These are phyloP conservation scores for Cerceris ruficornis DNA, from an alignment of 2,888 invertebrate species.

Conservation along the genomic window DNA sequence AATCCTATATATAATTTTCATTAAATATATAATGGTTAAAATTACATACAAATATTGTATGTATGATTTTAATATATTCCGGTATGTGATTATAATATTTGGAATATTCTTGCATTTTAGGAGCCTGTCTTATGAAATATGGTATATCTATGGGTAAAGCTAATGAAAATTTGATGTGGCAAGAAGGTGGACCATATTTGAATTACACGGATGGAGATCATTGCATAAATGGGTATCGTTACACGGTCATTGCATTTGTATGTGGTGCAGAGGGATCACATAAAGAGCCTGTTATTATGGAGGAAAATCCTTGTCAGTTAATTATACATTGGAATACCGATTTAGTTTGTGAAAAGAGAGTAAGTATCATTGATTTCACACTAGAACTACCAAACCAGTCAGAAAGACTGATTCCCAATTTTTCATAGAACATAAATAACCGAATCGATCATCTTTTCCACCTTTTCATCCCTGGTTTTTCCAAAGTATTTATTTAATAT, in stretches of 20 bases:
- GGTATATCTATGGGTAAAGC: conserved; percentile 68
- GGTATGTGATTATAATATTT: too few species aligned
- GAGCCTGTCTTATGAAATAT: conserved; percentile 66
- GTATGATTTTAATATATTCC: too few species aligned
- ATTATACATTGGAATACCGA: conserved; percentile 73
- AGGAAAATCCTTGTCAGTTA: conserved; percentile 67
- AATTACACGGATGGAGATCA: conserved; percentile 76
- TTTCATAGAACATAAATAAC: too few species aligned
- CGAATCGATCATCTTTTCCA: too few species aligned
- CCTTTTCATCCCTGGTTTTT: too few species aligned
- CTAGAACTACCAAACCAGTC: too few species aligned
- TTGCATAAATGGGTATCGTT: conserved; percentile 63
- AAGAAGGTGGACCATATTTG: conserved; percentile 74
- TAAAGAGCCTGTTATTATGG: conserved; percentile 62
- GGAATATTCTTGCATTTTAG: conserved; percentile 53
- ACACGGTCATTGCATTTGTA: conserved; percentile 73
- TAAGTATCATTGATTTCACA: conserved; percentile 22
- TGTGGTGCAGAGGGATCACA: conserved; percentile 67
- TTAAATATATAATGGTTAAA: background rate
- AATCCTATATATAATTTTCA: background rate
- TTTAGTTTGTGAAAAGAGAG: conserved; percentile 70
- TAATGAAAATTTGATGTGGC: conserved; percentile 74
- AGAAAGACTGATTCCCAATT: too few species aligned
- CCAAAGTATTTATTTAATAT: conserved; percentile 1
- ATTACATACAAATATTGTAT: too few species aligned